Evolutionary conservation across 1,140 invertebrate genomes (phyloP).

Genomic region (Sarcophaga bullata): DNA sequence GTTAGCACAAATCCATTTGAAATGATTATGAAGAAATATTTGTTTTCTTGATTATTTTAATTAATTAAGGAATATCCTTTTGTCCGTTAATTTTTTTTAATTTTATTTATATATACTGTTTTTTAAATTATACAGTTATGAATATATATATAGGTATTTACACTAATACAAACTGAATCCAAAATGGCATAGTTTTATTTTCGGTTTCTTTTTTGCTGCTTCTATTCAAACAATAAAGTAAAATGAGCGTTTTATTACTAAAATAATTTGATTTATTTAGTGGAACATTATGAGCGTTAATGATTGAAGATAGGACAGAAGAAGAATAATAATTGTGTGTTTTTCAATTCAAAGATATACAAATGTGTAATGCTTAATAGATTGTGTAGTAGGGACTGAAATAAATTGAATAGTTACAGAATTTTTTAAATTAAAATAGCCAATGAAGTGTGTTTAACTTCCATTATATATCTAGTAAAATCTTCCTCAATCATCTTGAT

Average conservation of each 20-base stretch:
- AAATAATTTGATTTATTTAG: background rate
- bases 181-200: background rate
- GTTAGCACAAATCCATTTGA: no score
- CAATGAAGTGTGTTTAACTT: no score
- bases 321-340: no score
- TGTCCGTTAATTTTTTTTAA: background rate
- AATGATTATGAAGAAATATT: no score
- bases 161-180: conserved; percentile 2
- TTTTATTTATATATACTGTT: background rate
- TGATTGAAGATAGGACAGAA: no score
- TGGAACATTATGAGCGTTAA: background rate
- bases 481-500: no score
- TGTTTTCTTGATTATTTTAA: background rate
- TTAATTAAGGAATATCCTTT: background rate
- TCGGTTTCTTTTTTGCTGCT: background rate
- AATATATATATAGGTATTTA: background rate
- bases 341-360: no score
- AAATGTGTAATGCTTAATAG: no score
- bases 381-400: no score
- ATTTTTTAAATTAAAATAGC: no score
- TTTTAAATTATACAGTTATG: conserved; percentile 7
- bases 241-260: background rate
- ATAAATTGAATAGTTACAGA: no score
- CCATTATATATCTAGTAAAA: no score
- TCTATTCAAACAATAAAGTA: background rate